Evolutionary conservation across 2,797 vertebrate species (phyloP), one percentile per base, ranked within the genome.

Genomic region (Melanotaenia maccullochi): DNA sequence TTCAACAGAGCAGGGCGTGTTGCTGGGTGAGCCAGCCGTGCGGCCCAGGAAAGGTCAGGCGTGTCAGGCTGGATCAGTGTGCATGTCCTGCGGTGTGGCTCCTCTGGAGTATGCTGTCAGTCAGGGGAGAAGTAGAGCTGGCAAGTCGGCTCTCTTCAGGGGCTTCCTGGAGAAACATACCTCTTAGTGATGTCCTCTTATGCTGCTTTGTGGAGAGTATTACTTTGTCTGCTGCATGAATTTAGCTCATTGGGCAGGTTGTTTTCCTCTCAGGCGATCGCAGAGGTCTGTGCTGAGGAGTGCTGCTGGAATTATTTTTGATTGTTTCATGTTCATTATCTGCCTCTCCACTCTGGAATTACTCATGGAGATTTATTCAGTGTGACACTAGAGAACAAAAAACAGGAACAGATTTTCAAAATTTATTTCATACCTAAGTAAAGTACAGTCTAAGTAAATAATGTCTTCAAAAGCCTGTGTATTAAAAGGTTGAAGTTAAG

Each of bases 61-160:
- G 30, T 92, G 94, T 94, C 93, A 93, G 85, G 85, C 82, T 76
- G 78, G 85, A 94, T 95, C 92, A 93, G 88, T 60, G 83, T 78
- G 82, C 42, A 63, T 83, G 85, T 93, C 89, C 76, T 78, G 69
- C 75, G 30, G 83, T 42, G 65, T 47, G 75, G 68, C 75, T 85
- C 82, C 81, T 84, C 87, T 68, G 81, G 87, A 92, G 90, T 78
- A 71, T 44, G 82, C 85, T 89, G 92, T 90, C 90, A 87, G 75
- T 93, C 90, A 92, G 76, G 64, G 60, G 77, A 84, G 80, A 88
- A 87, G 84, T 78, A 75, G 71, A 81, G 85, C 85, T 79, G 79
- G 79, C 75, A 73, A 68, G 55, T 63, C 33, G 16, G 62, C 22
- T 68, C 60, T 81, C 79, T 82, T 78, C 38, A 36, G 76, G 79